A percentile compares a stretch with the other conserved stretches of the same genome.
Evolutionary conservation across 2,797 vertebrate genomes (phyloP).

Genomic region (Leuciscus waleckii): DNA sequence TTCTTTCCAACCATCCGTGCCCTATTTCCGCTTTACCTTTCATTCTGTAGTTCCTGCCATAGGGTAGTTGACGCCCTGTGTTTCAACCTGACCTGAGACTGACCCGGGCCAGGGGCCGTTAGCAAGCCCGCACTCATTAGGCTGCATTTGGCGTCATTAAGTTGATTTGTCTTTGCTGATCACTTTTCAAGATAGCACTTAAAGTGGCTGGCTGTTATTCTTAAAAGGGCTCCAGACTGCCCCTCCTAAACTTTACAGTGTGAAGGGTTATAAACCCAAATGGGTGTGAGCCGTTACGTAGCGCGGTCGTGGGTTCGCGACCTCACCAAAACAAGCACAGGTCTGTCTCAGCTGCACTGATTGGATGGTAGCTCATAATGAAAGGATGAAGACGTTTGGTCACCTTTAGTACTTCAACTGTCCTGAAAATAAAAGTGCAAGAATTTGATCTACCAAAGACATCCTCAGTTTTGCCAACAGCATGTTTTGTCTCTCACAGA

Average conservation of each 20-base stretch:
- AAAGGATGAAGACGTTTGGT: background rate
- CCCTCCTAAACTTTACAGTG: conserved; percentile 69
- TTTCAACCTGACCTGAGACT: conserved; percentile 75
- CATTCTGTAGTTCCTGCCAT: conserved; percentile 23
- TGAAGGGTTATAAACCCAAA: conserved; percentile 68
- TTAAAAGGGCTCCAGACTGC: conserved; percentile 77
- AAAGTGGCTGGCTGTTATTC: conserved; percentile 70
- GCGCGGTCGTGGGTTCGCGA: conserved; percentile 66
- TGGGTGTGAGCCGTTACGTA: conserved; percentile 56
- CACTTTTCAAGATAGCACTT: conserved; percentile 86
- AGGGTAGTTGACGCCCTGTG: conserved; percentile 61
- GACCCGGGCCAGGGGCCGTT: conserved; percentile 49
- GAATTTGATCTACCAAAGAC: background rate
- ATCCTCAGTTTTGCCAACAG: background rate
- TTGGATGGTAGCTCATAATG: conserved; percentile 18
- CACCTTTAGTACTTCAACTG: conserved; percentile 1
- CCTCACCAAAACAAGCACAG: conserved; percentile 53
- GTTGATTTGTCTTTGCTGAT: conserved; percentile 79
- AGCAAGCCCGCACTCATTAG: conserved; percentile 77
- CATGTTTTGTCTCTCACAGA: background rate
- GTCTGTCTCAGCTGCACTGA: conserved; percentile 7
- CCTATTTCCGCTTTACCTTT: background rate
- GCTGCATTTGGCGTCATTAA: conserved; percentile 83
- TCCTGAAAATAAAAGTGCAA: background rate
- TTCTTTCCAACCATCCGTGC: conserved; percentile 42